Base-by-base conservation (phyloP, 2,888 invertebrate species). In the Geotrupes spiniger region DNA sequence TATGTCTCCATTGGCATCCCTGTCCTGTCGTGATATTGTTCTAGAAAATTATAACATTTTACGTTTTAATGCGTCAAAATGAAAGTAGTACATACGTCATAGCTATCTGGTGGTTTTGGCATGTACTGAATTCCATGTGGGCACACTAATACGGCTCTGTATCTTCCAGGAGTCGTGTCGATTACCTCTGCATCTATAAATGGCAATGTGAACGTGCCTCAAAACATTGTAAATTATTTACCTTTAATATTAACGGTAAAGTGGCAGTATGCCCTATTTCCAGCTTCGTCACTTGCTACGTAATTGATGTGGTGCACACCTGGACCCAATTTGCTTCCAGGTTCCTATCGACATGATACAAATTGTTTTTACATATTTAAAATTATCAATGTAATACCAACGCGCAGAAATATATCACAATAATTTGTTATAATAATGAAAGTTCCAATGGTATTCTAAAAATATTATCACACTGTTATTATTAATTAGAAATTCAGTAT, bases 231-330 rank as follows among this genome's bases (percentile, higher is more conserved):
- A 27, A 36, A 15, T 42, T n/a, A 39, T 68, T 66, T 68, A 82
- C 83, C 76, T 72, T 76, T 78, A 40, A 84, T 77, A 53, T 76
- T 77, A 50, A 85, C 75, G 12, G 77, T 77, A 67, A 85, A 85
- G 61, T 78, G 79, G 66, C 85, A 85, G 55, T 78, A 78, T 37
- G 80, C 80, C 56, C 76, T 76, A 62, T 80, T 78, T 38, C 83
- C 83, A 57, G 82, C 78, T 16, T 77, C 76, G 63, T 83, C 84
- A 52, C 78, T 79, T 11, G 82, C 85, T 51, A 83, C 76, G 60
- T 85, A 85, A 46, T 77, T 78, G 12, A 85, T 75, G 43, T 79
- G 77, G 65, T 85, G 83, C 28, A 76, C 66, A 4, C 85, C 85
- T 14, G 74, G 66, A 5, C 77, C 74, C 60, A 85, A 77, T 49